Conservation (phyloP, 2,888 invertebrate species). For the Apodemia mormo region DNA sequence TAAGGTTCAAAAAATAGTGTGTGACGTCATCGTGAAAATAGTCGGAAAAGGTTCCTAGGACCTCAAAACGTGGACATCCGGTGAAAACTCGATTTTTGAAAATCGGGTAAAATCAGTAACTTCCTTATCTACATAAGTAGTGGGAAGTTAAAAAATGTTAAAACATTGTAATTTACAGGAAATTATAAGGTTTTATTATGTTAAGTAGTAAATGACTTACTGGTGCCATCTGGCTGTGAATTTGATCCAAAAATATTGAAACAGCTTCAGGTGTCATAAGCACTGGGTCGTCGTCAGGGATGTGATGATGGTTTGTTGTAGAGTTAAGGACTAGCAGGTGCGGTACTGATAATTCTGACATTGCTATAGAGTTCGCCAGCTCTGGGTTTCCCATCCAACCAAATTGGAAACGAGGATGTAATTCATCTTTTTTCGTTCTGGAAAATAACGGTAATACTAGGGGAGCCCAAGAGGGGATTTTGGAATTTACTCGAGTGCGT, state of each 20-base stretch:
- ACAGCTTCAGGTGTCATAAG: conserved; percentile 91
- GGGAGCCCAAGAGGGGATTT: no score
- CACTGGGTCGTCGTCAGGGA: conserved; percentile 91
- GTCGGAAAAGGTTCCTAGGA: no score
- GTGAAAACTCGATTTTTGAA: no score
- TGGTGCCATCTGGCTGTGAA: conserved; percentile 89
- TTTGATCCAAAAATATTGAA: conserved; percentile 87
- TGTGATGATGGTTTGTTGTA: conserved; percentile 94
- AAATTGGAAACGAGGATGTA: conserved; percentile 94
- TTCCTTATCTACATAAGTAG: no score
- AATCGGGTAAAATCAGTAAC: no score
- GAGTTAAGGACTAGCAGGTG: conserved; percentile 95
- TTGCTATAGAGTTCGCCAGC: conserved; percentile 95
- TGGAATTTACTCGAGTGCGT: no score
- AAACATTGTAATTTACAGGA: no score
- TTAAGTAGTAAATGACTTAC: conserved; percentile 67
- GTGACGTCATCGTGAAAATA: no score
- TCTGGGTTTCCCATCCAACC: conserved; percentile 96
- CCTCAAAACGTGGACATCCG: no score
- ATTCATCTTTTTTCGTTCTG: conserved; percentile 84
- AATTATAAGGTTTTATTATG: no score
- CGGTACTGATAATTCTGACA: conserved; percentile 91
- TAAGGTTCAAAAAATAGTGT: no score
- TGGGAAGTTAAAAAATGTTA: no score
- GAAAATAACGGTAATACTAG: conserved; percentile 30